Evolutionary conservation across 2,888 invertebrate genomes (phyloP).

Genomic region (Agelastica alni): DNA sequence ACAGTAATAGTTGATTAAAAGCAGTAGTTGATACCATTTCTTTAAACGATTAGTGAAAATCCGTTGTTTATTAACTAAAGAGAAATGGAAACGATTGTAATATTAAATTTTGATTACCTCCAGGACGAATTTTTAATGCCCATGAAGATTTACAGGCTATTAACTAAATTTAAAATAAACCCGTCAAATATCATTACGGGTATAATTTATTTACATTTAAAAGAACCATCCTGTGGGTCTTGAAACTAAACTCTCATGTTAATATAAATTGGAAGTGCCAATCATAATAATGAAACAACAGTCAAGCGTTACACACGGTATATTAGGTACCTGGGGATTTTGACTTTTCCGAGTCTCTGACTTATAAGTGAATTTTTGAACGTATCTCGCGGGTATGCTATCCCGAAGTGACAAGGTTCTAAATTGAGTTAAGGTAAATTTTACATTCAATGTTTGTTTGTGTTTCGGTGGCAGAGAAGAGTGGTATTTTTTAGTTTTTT

Average conservation of each 20-base stretch:
- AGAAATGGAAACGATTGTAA: too few relatives aligned
- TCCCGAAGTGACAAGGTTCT: slow-evolving; percentile 5
- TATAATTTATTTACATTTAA: slow-evolving; percentile 11
- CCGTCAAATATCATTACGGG: slow-evolving; percentile 5
- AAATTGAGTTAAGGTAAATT: slow-evolving; percentile 1
- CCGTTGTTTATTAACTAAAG: too few relatives aligned
- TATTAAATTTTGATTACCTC: too few relatives aligned
- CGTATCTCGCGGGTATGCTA: background rate
- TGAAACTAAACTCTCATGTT: slow-evolving; percentile 59
- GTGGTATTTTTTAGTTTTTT: too few relatives aligned
- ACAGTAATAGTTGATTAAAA: too few relatives aligned
- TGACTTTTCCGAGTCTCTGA: too few relatives aligned
- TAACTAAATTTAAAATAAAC: slow-evolving; percentile 5
- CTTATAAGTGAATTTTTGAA: slow-evolving; percentile 9
- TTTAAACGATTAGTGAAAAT: too few relatives aligned
- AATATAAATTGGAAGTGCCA: slow-evolving; percentile 79
- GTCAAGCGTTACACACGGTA: slow-evolving; percentile 15
- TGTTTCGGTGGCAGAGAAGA: background rate
- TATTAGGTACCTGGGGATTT: slow-evolving; percentile 4
- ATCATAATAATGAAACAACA: slow-evolving; percentile 69
- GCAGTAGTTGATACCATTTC: too few relatives aligned
- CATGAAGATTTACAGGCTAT: slow-evolving; percentile 8
- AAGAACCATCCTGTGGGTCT: slow-evolving; percentile 11
- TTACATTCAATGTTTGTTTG: background rate
- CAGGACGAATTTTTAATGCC: too few relatives aligned